phyloP scores from a whole-genome alignment of 1,140 invertebrate species.

The Zaprionus capensis region DNA sequence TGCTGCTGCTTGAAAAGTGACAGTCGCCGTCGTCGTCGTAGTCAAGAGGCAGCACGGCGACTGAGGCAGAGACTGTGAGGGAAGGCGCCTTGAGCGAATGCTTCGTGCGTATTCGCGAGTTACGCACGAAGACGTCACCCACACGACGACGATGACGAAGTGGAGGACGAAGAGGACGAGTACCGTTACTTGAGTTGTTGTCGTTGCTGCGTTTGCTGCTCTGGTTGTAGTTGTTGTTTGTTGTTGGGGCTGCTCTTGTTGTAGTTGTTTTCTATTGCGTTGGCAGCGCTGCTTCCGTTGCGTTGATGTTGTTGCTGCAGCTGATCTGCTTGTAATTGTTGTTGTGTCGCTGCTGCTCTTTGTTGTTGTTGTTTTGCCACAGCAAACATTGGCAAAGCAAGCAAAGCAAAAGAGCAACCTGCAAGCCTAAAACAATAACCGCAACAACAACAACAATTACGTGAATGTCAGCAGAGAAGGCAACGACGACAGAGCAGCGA shows the following conservation, averaged over 20 bases:
- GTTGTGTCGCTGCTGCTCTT: constrained; percentile 20
- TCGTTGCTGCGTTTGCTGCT: constrained; percentile 47
- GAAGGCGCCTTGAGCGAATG: constrained; percentile 52
- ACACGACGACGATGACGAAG: background rate
- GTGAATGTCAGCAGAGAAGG: constrained; percentile 39
- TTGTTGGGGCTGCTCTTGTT: constrained; percentile 3
- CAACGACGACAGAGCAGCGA: constrained; percentile 43
- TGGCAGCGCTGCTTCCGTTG: constrained; percentile 17
- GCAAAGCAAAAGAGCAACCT: constrained; percentile 76
- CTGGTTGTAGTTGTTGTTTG: constrained; percentile 3
- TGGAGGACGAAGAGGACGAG: background rate
- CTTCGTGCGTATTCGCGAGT: constrained; percentile 42
- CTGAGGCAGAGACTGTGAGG: background rate
- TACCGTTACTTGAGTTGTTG: constrained; percentile 4
- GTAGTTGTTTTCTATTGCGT: background rate
- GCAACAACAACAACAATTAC: constrained; percentile 57
- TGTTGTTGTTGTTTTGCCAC: constrained; percentile 57
- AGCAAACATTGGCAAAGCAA: constrained; percentile 66
- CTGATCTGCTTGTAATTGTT: background rate
- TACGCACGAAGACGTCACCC: constrained; percentile 47
- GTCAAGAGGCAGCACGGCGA: constrained; percentile 39
- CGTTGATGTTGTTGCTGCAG: background rate
- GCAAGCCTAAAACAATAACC: constrained; percentile 70
- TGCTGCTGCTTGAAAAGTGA: constrained; percentile 70
- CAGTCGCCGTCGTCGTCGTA: constrained; percentile 73